Conservation (phyloP, 2,888 invertebrate species). For the Melanargia galathea region DNA sequence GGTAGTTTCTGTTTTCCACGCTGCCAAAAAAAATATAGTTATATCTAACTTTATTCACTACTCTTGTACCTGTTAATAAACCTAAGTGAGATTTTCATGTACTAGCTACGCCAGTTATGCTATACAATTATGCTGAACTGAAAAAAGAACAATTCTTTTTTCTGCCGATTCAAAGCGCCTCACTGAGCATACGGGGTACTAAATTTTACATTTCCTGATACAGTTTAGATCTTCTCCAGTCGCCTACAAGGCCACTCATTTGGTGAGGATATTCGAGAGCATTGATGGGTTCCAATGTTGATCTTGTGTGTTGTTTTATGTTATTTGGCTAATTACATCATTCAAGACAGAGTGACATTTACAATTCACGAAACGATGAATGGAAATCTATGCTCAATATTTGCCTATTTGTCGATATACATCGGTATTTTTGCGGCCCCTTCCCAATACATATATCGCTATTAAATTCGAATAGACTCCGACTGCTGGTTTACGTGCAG, state of each 20-base stretch:
- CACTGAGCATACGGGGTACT: too few species aligned
- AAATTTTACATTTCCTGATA: too few species aligned
- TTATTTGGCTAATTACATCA: not conserved
- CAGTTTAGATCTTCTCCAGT: too few species aligned
- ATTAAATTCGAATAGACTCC: slow-evolving; percentile 18
- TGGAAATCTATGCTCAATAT: not conserved
- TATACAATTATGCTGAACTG: too few species aligned
- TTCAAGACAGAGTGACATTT: not conserved
- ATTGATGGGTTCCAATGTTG: too few species aligned
- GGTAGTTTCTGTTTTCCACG: slow-evolving; percentile 17
- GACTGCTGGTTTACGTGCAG: slow-evolving; percentile 23
- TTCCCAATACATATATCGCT: slow-evolving; percentile 14
- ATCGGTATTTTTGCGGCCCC: slow-evolving; percentile 16
- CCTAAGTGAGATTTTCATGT: too few species aligned
- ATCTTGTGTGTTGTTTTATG: too few species aligned
- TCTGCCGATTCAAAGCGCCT: too few species aligned
- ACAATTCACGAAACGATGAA: not conserved
- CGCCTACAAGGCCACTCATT: too few species aligned
- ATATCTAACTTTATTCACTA: slow-evolving; percentile 1
- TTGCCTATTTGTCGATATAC: slow-evolving; percentile 6
- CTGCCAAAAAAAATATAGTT: slow-evolving; percentile 10
- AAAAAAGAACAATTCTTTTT: too few species aligned
- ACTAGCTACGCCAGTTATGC: too few species aligned
- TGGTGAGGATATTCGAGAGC: too few species aligned
- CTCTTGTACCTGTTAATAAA: not conserved